Base-by-base conservation (phyloP, 2,888 invertebrate species). In the Spicauda simplicius region DNA sequence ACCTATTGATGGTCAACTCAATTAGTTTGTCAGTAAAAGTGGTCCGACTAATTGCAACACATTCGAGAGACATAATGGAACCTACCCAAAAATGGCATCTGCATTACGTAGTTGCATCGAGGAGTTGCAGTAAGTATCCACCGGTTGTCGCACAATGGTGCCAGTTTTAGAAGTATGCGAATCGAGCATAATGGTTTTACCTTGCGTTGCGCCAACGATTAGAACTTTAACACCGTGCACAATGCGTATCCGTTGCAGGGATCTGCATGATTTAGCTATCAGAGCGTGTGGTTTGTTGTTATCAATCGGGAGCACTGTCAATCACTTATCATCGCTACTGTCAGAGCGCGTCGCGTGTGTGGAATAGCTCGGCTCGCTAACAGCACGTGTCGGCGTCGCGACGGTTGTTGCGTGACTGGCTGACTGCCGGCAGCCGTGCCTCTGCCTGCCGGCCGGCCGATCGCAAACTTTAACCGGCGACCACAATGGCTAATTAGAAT, bases 401-500 rank as follows among this genome's bases (percentile, higher is more conserved):
- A 80, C 78, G 80, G 81, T 79, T 80, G 78, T 87, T 85, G 88
- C 87, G 84, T 87, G 86, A 93, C 82, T 82, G 79, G 65, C 73
- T 56, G 68, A 18, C 58, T 68, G 72, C 72, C 70, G 63, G 59
- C 54, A 25, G 62, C 60, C 54, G 61, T 55, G 67, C 54, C 85
- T 86, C 88, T 55, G 67, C 54, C 85, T 86, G 88, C 86, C 88
- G 85, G 88, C 86, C 86, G 84, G 87, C 84, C 82, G 82, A 81
- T 82, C 85, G 87, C 90, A 87, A 90, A 89, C 83, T 88, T 87
- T 81, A 83, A 86, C 87, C 83, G 80, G 80, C 87, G 82, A 86
- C 89, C 90, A 91, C 92, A 91, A 92, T 91, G 87, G 88, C 89
- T 92, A 91, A 91, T 93, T 93, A 91, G 92, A 91, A 93, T 91